phyloP scores from a whole-genome alignment of 1,140 invertebrate species.

The Trichonephila inaurata region DNA sequence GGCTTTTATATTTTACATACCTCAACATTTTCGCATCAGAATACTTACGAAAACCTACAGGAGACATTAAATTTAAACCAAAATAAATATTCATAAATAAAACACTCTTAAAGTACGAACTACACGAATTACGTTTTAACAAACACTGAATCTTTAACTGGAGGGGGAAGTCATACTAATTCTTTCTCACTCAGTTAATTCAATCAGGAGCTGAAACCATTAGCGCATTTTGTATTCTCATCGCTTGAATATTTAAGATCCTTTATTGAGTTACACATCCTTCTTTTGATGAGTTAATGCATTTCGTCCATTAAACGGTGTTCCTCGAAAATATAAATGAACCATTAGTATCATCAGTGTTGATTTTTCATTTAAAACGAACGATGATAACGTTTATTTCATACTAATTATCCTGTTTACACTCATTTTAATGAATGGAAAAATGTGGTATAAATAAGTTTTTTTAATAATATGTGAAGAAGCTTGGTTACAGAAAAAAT shows the following conservation, averaged over 20 bases:
- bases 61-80: too few relatives aligned
- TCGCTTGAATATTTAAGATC: neutral
- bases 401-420: too few relatives aligned
- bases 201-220: neutral
- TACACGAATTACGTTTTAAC: neutral
- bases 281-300: neutral
- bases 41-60: too few relatives aligned
- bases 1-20: too few relatives aligned
- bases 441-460: too few relatives aligned
- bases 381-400: neutral
- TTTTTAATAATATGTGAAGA: too few relatives aligned
- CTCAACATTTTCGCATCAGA: too few relatives aligned
- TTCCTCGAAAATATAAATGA: neutral
- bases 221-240: neutral
- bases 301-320: neutral
- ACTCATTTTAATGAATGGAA: too few relatives aligned
- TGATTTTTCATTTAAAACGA: neutral
- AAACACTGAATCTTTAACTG: neutral
- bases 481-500: too few relatives aligned
- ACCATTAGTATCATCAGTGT: neutral
- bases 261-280: neutral
- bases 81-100: neutral
- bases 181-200: slow-evolving; percentile 4
- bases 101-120: neutral
- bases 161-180: too few relatives aligned